These are phyloP conservation scores for Aselliscus stoliczkanus DNA, from an alignment of 2,797 vertebrate genomes.

Conservation along the genomic window DNA sequence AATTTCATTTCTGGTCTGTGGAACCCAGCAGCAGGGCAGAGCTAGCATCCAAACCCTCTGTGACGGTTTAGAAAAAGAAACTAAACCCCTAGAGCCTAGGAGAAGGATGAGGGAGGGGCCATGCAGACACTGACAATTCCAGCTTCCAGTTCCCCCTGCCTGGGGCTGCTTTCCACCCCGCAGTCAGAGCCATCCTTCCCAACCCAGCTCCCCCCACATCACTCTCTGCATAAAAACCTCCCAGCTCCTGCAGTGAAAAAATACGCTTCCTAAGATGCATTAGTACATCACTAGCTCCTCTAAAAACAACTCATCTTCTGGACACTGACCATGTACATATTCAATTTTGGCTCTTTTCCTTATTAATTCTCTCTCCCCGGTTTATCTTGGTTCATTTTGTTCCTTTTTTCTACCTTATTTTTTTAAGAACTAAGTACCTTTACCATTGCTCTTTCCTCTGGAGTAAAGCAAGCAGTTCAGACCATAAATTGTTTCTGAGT, in stretches of 20 bases:
- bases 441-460: not conserved
- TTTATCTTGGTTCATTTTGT: not conserved
- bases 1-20: not conserved
- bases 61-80: not conserved
- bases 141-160: not conserved
- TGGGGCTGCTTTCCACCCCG: rapidly evolving
- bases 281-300: not conserved
- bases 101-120: not conserved
- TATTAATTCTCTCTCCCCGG: not conserved
- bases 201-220: rapidly evolving
- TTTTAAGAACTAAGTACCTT: not conserved
- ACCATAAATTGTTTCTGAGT: not conserved
- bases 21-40: not conserved
- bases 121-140: rapidly evolving
- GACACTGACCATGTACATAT: rapidly evolving
- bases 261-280: rapidly evolving
- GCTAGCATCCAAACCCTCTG: too few species aligned
- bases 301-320: not conserved
- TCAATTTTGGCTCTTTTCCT: not conserved
- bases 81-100: not conserved
- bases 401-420: not conserved
- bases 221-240: not conserved
- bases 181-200: not conserved
- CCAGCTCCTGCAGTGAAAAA: not conserved
- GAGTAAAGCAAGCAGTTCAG: not conserved